These are phyloP conservation scores for Tachuris rubrigastra DNA, from an alignment of 2,113 vertebrate genomes.

Conservation along the genomic window DNA sequence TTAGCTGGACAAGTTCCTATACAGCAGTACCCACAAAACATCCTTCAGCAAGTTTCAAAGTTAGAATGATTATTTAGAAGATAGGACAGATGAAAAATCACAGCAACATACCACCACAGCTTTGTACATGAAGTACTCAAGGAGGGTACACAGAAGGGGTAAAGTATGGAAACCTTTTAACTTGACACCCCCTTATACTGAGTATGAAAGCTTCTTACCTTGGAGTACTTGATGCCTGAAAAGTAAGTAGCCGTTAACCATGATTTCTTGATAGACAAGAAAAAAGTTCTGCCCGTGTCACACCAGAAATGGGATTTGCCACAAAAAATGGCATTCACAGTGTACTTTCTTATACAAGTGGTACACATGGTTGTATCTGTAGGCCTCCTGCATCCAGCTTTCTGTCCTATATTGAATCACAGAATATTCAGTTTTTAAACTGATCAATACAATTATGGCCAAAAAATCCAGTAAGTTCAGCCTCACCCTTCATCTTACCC, in stretches of 20 bases:
- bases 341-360: background rate
- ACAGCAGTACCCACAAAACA: background rate
- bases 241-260: background rate
- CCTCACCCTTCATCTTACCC: background rate
- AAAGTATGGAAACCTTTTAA: background rate
- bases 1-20: background rate
- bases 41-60: background rate
- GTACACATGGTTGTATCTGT: background rate
- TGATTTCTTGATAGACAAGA: background rate
- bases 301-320: background rate
- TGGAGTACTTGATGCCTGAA: background rate
- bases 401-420: background rate
- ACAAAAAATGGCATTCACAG: background rate
- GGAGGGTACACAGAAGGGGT: background rate
- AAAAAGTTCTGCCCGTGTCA: background rate
- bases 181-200: background rate
- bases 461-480: background rate
- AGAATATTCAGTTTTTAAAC: background rate
- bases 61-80: background rate
- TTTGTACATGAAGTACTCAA: background rate
- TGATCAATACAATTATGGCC: background rate
- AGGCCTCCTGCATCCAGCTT: background rate
- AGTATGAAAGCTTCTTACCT: background rate
- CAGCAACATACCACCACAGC: background rate
- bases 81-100: background rate